These are phyloP conservation scores for Yoshiicerus persimilis DNA, from an alignment of 1,140 invertebrate genomes.

Conservation along the genomic window DNA sequence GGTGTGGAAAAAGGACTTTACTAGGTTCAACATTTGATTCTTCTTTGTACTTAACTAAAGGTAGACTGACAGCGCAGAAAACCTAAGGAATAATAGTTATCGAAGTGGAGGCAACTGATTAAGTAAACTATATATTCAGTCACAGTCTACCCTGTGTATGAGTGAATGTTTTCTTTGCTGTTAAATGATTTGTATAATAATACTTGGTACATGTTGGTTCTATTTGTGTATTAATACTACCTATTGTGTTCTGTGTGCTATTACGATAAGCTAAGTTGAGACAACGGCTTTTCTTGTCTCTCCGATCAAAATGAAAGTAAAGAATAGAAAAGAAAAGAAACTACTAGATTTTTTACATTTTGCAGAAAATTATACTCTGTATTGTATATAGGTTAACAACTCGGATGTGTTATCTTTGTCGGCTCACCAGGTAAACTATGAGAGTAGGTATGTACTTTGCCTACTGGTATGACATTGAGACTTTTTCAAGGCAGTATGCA, in stretches of 20 bases:
- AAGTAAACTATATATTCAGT: not conserved
- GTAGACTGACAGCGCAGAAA: not conserved
- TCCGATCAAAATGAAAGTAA: conserved; percentile 9
- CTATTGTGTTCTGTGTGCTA: not conserved
- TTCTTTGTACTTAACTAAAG: not conserved
- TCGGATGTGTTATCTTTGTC: conserved; percentile 16
- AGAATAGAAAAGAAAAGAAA: conserved; percentile 21
- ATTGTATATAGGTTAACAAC: conserved; percentile 1
- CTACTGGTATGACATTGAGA: not conserved
- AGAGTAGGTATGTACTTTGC: not conserved
- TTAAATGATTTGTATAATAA: not conserved
- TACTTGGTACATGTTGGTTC: not conserved
- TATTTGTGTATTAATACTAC: not conserved
- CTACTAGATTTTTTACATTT: not conserved
- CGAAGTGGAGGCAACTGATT: not conserved
- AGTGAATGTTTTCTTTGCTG: not conserved
- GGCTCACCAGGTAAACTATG: no score
- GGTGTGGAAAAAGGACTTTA: not conserved
- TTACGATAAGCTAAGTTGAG: not conserved
- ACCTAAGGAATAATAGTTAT: not conserved
- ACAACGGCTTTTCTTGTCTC: not conserved
- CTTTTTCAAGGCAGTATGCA: not conserved
- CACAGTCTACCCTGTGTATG: not conserved
- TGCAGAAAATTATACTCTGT: not conserved
- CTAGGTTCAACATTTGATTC: not conserved